Conservation (phyloP, 2,113 vertebrate genomes). For the Mustela lutreola region DNA sequence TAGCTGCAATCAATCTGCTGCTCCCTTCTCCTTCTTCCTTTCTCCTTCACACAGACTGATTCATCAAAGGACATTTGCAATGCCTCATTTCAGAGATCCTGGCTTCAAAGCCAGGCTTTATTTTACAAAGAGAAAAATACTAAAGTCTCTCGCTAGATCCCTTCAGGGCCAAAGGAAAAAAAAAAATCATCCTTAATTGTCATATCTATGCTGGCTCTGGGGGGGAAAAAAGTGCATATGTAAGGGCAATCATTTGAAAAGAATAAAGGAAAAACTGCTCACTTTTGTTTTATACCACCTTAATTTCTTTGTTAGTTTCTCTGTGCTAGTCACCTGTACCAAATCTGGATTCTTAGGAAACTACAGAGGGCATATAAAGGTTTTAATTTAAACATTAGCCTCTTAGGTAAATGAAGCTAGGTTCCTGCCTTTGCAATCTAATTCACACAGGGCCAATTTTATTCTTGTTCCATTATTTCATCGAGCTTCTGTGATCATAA, state of each 20-base stretch:
- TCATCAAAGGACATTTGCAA: conserved; percentile 86
- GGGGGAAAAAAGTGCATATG: background rate
- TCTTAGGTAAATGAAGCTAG: conserved; percentile 76
- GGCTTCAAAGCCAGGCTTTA: conserved; percentile 85
- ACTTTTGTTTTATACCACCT: conserved; percentile 73
- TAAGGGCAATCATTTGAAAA: conserved; percentile 71
- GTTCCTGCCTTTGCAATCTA: conserved; percentile 79
- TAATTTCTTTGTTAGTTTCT: conserved; percentile 76
- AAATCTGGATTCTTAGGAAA: conserved; percentile 72
- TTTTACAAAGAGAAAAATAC: conserved; percentile 84
- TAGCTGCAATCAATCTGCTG: conserved; percentile 75
- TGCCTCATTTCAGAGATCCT: conserved; percentile 86
- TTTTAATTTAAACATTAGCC: conserved; percentile 79
- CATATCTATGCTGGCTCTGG: conserved; percentile 65
- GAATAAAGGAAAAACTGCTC: conserved; percentile 60
- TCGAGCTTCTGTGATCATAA: conserved; percentile 71
- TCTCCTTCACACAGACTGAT: conserved; percentile 84
- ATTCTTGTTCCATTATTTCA: conserved; percentile 75
- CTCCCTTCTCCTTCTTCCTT: conserved; percentile 50
- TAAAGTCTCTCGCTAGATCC: conserved; percentile 76
- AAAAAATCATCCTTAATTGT: conserved; percentile 80
- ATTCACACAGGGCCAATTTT: conserved; percentile 80
- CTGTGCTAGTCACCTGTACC: conserved; percentile 73
- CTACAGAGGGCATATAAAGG: conserved; percentile 64
- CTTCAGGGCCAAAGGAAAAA: conserved; percentile 58